Base-by-base conservation (phyloP, 2,797 vertebrate species). In the Tenualosa ilisha region DNA sequence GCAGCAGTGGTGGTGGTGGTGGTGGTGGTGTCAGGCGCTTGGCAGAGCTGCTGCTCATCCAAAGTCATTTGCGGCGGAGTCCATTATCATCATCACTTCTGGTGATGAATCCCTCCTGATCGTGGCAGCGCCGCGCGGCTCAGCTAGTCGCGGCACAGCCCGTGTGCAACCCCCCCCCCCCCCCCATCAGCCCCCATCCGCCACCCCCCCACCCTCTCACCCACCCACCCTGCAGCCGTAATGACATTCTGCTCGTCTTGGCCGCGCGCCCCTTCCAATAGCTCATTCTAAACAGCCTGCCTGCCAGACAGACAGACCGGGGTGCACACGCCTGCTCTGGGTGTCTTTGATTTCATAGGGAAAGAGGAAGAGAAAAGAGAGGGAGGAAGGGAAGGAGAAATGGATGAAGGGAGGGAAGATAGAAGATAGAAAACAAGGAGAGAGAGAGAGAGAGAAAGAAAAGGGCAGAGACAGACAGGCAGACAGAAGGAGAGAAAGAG, bases 221-320 rank as follows among this genome's bases (percentile, higher is more conserved):
- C 9, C 26, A 17, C 72, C 90, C 91, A 91, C 26, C 82, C 91
- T 92, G 94, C 96, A 96, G 95, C 94, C 93, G 17, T 97, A 97
- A 97, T 97, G 96, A 95, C 97, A 97, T 97, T 97, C 96, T 97
- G 96, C 96, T 97, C 96, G 93, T 92, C 90, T 96, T 97, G 97
- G 97, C 97, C 96, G 93, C 88, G 85, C 92, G 96, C 94, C 93
- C 94, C 88, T 89, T 93, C 92, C 94, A 90, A 94, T 94, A 93
- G 94, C 92, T 91, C 84, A 87, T 92, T 93, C 93, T 94, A 92
- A 94, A 93, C 94, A 90, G 91, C 91, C 91, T 91, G 89, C 86
- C 85, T 90, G 92, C 91, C 89, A 87, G 88, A 89, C 86, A 86
- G 40, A 46, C 72, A 83, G 59, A 83, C 83, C 61, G 53, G 79